Base-by-base conservation (phyloP, 2,113 vertebrate genomes). In the Thamnaconus septentrionalis region DNA sequence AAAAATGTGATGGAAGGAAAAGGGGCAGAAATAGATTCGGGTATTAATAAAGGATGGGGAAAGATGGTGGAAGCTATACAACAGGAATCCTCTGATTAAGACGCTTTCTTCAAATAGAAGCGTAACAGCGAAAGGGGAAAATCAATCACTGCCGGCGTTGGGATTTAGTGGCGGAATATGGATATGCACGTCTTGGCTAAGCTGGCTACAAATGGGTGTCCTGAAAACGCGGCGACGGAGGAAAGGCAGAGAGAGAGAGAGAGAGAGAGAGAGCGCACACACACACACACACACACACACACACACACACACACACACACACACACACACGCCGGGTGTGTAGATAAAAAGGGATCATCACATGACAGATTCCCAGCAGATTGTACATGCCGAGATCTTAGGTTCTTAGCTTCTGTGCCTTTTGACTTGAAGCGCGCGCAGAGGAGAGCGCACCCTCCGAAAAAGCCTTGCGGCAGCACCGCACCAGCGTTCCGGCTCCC, bases 71-170 rank as follows among this genome's bases (percentile, higher is more conserved):
- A 80, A 66, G 56, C 59, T 67, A 83, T 83, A 89, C 73, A 89
- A 73, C 85, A 83, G 61, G 10, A 44, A 85, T 82, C 66, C 73
- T 84, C 83, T 76, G 73, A 91, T 69, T 85, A 89, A 90, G 77
- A 67, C 73, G 9, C 18, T 31, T 41, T 56, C 60, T 88, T 82
- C 73, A 78, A 90, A 92, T 92, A 87, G 62, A 88, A 81, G 71
- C 43, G 60, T 76, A 77, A 75, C 53, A 59, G 64, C 54, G 59
- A 71, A 53, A 66, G 53, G 18, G 72, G 74, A 87, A 78, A 90
- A 92, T 87, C 86, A 90, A 89, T 91, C 87, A 82, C 86, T 87
- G 85, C 74, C 78, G 88, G 84, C 82, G 81, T 65, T 88, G 83
- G 88, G 81, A 84, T 65, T 91, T 79, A 78, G 87, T 71, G 6